phyloP scores from a whole-genome alignment of 2,888 invertebrate species.

The Aelia acuminata region DNA sequence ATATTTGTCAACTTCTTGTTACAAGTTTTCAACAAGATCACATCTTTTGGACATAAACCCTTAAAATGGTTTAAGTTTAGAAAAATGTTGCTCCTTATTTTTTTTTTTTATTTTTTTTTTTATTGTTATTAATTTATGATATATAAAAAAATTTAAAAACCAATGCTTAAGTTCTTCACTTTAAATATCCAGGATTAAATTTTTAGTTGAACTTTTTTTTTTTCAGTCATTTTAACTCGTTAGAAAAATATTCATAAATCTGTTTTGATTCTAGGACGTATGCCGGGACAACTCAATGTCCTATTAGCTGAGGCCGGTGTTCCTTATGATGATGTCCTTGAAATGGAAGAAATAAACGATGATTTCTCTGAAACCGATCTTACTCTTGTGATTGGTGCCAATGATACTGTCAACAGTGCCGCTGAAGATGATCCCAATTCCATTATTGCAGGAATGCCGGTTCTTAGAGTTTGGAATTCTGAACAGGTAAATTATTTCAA shows the following conservation, averaged over 20 bases:
- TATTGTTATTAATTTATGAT: too few relatives aligned
- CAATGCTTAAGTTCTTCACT: too few relatives aligned
- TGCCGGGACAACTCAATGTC: conserved; percentile 95
- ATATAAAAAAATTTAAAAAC: too few relatives aligned
- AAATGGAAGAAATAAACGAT: conserved; percentile 94
- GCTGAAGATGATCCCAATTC: conserved; percentile 92
- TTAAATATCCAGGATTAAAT: too few relatives aligned
- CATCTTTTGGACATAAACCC: too few relatives aligned
- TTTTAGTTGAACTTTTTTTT: neutral
- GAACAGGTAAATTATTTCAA: conserved; percentile 76
- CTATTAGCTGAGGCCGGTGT: conserved; percentile 93
- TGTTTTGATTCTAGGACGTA: conserved; percentile 76
- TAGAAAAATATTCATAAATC: neutral
- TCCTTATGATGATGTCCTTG: conserved; percentile 89
- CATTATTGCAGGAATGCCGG: conserved; percentile 94
- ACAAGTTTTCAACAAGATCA: too few relatives aligned
- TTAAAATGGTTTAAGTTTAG: too few relatives aligned
- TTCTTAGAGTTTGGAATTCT: conserved; percentile 88
- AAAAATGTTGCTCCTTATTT: too few relatives aligned
- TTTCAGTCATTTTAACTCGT: neutral
- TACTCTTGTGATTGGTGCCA: conserved; percentile 88
- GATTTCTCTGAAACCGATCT: conserved; percentile 88
- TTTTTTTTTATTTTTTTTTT: too few relatives aligned
- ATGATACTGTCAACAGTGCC: conserved; percentile 92
- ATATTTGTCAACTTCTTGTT: neutral